Evolutionary conservation across 2,888 invertebrate species (phyloP).

Genomic region (Drosophila kokeensis): DNA sequence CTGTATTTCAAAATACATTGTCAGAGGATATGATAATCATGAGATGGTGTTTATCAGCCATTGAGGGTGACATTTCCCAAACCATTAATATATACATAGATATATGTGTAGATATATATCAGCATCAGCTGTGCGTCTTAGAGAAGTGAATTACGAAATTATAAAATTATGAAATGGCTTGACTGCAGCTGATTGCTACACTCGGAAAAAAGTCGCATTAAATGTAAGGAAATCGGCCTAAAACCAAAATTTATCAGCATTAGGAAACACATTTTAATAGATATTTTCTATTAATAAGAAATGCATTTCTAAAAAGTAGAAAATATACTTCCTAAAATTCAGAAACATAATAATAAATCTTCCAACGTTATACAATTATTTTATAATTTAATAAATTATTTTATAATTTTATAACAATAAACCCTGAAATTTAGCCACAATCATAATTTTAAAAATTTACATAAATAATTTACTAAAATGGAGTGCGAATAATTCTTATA

Average conservation of each 20-base stretch:
- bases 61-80: not conserved
- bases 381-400: too few relatives aligned
- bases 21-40: not conserved
- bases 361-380: too few relatives aligned
- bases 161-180: not conserved
- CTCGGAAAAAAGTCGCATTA: not conserved
- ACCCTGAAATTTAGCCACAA: not conserved
- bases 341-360: too few relatives aligned
- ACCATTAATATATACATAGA: not conserved
- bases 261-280: not conserved
- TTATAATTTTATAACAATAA: too few relatives aligned
- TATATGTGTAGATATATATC: not conserved
- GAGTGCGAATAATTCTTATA: not conserved
- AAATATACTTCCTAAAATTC: too few relatives aligned
- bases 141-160: not conserved
- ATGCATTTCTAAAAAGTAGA: not conserved
- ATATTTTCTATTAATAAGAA: not conserved
- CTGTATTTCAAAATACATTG: conserved; percentile 5
- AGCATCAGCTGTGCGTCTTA: not conserved
- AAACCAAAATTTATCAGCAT: not conserved
- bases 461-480: not conserved
- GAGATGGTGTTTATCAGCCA: not conserved
- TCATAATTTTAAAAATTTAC: not conserved
- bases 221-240: too few relatives aligned
- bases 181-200: not conserved